These are phyloP conservation scores for Dioctria linearis DNA, from an alignment of 2,888 invertebrate genomes.

Conservation along the genomic window DNA sequence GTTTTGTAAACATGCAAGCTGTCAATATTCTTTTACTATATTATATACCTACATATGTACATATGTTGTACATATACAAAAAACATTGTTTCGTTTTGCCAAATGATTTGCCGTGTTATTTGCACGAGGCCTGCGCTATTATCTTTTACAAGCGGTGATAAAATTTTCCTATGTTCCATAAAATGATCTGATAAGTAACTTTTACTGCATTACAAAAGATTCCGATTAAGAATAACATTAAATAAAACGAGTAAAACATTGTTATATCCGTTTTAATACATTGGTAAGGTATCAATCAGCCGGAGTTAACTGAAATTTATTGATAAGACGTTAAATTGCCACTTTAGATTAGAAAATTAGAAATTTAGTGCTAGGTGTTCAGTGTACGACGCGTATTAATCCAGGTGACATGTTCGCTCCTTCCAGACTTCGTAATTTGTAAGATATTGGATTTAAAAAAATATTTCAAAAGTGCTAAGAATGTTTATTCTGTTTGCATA, in stretches of 20 bases:
- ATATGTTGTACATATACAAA: too few relatives aligned
- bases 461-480: too few relatives aligned
- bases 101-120: not conserved
- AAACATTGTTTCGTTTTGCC: too few relatives aligned
- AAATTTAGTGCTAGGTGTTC: too few relatives aligned
- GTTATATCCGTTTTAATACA: constrained; percentile 23
- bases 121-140: not conserved
- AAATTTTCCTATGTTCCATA: constrained; percentile 21
- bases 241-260: not conserved
- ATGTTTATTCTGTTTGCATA: too few relatives aligned
- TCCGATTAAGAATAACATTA: constrained; percentile 1
- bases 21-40: too few relatives aligned
- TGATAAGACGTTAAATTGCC: constrained; percentile 24
- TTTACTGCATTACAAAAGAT: constrained; percentile 9
- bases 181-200: constrained; percentile 23
- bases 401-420: too few relatives aligned
- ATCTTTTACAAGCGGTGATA: constrained; percentile 23
- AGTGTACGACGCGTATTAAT: too few relatives aligned
- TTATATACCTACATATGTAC: too few relatives aligned
- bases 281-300: constrained; percentile 27
- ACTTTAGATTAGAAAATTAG: constrained; percentile 2
- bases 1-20: too few relatives aligned
- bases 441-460: too few relatives aligned
- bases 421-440: too few relatives aligned
- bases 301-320: constrained; percentile 31